Percentiles rank a stretch among this genome's conserved stretches.
These are phyloP conservation scores for Morbakka virulenta DNA, from an alignment of 30 jellyfish, hydroid and myxozoan species.

Conservation along the genomic window DNA sequence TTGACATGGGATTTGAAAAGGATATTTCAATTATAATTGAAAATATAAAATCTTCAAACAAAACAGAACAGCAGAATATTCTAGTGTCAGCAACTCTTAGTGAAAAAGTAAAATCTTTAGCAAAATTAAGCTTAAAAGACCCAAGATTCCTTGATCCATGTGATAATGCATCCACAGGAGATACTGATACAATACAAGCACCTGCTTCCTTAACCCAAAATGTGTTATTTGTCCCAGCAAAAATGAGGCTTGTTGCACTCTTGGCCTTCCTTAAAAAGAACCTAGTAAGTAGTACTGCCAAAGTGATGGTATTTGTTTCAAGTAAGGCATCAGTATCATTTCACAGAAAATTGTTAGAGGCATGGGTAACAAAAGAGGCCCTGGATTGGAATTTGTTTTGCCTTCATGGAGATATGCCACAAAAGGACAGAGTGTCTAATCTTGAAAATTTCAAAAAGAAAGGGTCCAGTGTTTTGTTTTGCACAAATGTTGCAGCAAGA, in stretches of 20 bases:
- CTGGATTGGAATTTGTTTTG: slow-evolving; percentile 23
- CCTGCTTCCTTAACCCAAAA: slow-evolving; percentile 75
- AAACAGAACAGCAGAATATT: slow-evolving; percentile 49
- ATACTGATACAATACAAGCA: background rate
- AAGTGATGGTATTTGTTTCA: slow-evolving; percentile 77
- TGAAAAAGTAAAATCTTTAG: slow-evolving; percentile 58
- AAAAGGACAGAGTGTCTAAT: slow-evolving; percentile 52
- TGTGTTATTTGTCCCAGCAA: slow-evolving; percentile 86
- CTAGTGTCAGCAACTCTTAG: slow-evolving; percentile 90
- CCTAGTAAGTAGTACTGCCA: slow-evolving; percentile 10
- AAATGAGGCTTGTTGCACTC: slow-evolving; percentile 74
- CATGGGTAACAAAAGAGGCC: slow-evolving; percentile 12
- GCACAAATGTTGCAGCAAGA: slow-evolving; percentile 99
- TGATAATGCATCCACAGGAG: background rate
- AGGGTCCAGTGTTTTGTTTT: slow-evolving; percentile 60
- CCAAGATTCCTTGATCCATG: slow-evolving; percentile 60
- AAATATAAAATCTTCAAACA: slow-evolving; percentile 22
- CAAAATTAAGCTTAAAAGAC: slow-evolving; percentile 56
- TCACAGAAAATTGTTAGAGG: slow-evolving; percentile 24
- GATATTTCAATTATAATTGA: slow-evolving; percentile 47
- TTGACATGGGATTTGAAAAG: slow-evolving; percentile 89
- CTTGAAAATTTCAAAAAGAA: slow-evolving; percentile 49
- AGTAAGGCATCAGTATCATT: slow-evolving; percentile 69
- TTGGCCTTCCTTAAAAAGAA: slow-evolving; percentile 32
- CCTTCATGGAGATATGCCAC: slow-evolving; percentile 89